A percentile compares a stretch with the other conserved stretches of the same genome.
Conservation (phyloP, 2,113 vertebrate species). For the Eulemur macaco region DNA sequence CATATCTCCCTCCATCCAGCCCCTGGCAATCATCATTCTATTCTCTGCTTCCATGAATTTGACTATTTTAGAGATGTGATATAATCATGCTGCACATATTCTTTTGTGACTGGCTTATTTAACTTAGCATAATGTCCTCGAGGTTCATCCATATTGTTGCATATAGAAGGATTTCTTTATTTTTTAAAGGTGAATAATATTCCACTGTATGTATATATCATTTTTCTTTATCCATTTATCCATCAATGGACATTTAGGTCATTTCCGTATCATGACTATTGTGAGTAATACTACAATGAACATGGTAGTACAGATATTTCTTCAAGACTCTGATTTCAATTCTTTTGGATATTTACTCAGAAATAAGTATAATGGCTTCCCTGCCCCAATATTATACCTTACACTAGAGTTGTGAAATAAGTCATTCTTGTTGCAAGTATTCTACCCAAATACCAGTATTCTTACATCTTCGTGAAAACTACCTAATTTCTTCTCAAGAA, state of each 20-base stretch:
- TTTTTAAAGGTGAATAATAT: not conserved
- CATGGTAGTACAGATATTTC: not conserved
- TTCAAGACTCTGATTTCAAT: not conserved
- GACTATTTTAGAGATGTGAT: not conserved
- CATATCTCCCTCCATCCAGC: not conserved
- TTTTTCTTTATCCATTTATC: not conserved
- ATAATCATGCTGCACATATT: not conserved
- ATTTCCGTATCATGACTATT: not conserved
- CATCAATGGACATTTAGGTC: not conserved
- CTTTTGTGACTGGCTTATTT: not conserved
- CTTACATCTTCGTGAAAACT: not conserved
- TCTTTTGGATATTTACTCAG: not conserved
- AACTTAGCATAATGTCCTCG: not conserved
- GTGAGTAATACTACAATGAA: not conserved
- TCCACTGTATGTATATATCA: not conserved
- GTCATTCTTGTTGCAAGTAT: not conserved
- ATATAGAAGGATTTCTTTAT: not conserved
- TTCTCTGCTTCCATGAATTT: not conserved
- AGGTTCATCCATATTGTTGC: not conserved
- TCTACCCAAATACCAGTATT: not conserved
- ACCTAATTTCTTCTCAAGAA: not conserved
- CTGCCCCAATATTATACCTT: not conserved
- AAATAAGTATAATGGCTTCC: not conserved
- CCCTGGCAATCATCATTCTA: not conserved
- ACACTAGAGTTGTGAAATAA: constrained; percentile 1